These are phyloP conservation scores for Xenopus borealis DNA, from an alignment of 2,113 vertebrate genomes.

Conservation along the genomic window DNA sequence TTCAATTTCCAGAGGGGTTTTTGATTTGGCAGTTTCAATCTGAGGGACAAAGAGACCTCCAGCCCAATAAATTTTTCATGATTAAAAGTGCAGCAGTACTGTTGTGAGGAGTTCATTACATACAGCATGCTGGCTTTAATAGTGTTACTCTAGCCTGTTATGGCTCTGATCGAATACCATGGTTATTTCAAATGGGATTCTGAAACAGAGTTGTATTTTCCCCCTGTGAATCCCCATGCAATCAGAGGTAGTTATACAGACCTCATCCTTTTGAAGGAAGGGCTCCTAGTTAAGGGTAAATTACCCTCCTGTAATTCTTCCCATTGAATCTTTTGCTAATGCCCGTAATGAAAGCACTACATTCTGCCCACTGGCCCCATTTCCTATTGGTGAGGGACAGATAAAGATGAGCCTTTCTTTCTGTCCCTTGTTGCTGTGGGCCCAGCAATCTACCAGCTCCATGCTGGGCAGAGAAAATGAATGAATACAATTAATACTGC, in stretches of 20 bases:
- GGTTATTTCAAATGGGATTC: conserved; percentile 45
- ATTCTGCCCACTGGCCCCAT: conserved; percentile 51
- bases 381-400: conserved; percentile 54
- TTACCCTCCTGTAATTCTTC: conserved; percentile 59
- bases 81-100: conserved; percentile 52
- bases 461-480: conserved; percentile 72
- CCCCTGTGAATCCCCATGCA: conserved; percentile 38
- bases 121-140: conserved; percentile 52
- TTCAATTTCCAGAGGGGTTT: conserved; percentile 49
- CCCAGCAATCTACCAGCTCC: conserved; percentile 61
- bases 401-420: conserved; percentile 60
- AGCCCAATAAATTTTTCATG: conserved; percentile 47
- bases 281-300: conserved; percentile 57
- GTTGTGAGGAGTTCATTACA: conserved; percentile 47
- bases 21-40: conserved; percentile 43
- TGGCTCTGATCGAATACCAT: conserved; percentile 41
- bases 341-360: conserved; percentile 47
- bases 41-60: conserved; percentile 40
- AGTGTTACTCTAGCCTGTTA: conserved; percentile 47
- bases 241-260: conserved; percentile 48
- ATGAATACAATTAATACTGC: conserved; percentile 79
- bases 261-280: conserved; percentile 56
- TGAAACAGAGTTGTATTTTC: conserved; percentile 42
- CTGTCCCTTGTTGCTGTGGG: conserved; percentile 56
- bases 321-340: conserved; percentile 56